phyloP scores from a whole-genome alignment of 2,797 vertebrate genomes.

The Pipistrellus pipistrellus region DNA sequence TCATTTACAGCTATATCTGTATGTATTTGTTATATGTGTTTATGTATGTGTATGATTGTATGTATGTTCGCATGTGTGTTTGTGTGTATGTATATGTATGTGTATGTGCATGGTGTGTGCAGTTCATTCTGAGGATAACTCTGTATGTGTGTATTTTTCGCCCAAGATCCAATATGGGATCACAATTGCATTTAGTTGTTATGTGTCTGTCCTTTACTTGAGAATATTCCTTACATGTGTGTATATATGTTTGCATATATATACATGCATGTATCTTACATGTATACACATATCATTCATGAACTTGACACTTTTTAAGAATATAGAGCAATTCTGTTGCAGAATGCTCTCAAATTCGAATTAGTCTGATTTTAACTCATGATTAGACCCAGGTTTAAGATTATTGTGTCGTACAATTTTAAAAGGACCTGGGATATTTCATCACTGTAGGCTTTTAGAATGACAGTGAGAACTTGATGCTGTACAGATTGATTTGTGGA shows the following conservation, averaged over 20 bases:
- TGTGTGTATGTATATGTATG: neutral
- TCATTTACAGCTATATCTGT: neutral
- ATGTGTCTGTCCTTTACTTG: neutral
- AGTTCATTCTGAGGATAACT: neutral
- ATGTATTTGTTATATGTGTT: neutral
- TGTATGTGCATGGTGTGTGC: fast-evolving
- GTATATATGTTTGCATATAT: neutral
- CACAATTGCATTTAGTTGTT: neutral
- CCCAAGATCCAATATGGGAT: neutral
- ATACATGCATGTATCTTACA: neutral
- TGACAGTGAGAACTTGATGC: neutral
- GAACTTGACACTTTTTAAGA: slow-evolving; percentile 13
- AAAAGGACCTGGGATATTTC: neutral
- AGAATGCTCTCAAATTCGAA: neutral
- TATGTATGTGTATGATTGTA: neutral
- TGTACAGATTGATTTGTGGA: neutral
- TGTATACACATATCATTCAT: neutral
- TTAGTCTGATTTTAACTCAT: neutral
- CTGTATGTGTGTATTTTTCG: neutral
- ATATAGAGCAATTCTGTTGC: neutral
- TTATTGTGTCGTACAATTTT: neutral
- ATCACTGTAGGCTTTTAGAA: neutral
- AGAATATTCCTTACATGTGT: neutral
- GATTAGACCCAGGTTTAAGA: neutral
- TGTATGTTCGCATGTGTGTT: neutral